Conservation (phyloP, 2,797 vertebrate genomes). For the Gallinago solitaria region DNA sequence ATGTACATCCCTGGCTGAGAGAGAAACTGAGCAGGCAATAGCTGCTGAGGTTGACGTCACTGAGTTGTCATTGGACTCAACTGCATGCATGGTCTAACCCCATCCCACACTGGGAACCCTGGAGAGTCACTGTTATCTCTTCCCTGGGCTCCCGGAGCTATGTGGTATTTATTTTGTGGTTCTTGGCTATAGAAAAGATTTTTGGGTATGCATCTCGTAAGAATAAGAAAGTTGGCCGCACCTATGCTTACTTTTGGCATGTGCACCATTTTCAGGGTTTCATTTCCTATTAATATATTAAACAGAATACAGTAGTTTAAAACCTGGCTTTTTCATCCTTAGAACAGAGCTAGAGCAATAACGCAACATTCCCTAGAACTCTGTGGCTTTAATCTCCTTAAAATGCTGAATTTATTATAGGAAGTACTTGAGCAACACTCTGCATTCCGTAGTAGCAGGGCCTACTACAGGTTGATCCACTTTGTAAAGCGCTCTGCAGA, state of each 20-base stretch:
- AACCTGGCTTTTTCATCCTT: conserved; percentile 24
- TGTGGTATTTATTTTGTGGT: conserved; percentile 45
- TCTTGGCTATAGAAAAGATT: conserved; percentile 52
- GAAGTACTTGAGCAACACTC: background rate
- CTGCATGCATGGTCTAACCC: background rate
- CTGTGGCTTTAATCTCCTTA: background rate
- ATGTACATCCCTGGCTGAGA: background rate
- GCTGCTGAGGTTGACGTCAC: conserved; percentile 32
- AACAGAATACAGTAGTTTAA: conserved; percentile 53
- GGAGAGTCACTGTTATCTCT: conserved; percentile 57
- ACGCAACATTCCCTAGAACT: background rate
- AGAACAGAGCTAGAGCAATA: conserved; percentile 34
- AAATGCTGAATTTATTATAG: background rate
- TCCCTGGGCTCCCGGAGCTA: conserved; percentile 1
- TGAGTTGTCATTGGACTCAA: conserved; percentile 33
- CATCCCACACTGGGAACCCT: conserved; percentile 29
- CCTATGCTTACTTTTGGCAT: conserved; percentile 56
- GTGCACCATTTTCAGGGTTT: conserved; percentile 24
- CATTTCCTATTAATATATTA: conserved; percentile 55
- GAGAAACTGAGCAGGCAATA: conserved; percentile 2
- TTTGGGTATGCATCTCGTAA: conserved; percentile 39
- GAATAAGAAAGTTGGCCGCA: conserved; percentile 47
- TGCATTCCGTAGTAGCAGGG: background rate
- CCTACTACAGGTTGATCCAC: background rate
- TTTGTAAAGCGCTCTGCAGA: background rate